A percentile compares a stretch with the other conserved stretches of the same genome.
Conservation (phyloP, 2,888 invertebrate genomes). For the Lottia gigantea region DNA sequence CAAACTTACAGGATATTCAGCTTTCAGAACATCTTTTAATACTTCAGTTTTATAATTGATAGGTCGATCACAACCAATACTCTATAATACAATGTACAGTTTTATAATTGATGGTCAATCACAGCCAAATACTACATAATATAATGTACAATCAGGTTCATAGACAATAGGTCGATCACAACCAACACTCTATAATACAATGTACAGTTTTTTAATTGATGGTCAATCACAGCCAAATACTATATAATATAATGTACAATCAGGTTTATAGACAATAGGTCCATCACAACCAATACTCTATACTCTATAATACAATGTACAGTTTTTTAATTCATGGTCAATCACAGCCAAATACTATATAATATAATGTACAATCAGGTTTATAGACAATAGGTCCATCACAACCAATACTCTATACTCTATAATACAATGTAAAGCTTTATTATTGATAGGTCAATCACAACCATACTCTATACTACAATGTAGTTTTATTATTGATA, state of each 20-base stretch:
- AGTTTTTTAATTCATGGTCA: background rate
- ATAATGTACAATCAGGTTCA: no score
- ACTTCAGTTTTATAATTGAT: constrained; percentile 65
- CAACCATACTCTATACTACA: background rate
- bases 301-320: constrained; percentile 34
- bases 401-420: constrained; percentile 54
- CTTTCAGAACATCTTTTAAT: constrained; percentile 55
- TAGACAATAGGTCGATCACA: no score
- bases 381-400: no score
- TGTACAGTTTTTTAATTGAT: background rate
- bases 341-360: no score
- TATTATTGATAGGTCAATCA: constrained; percentile 34
- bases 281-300: constrained; percentile 58
- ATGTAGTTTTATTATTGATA: background rate
- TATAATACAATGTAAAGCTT: constrained; percentile 25
- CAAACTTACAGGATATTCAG: constrained; percentile 60
- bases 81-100: constrained; percentile 32
- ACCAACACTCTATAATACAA: constrained; percentile 48
- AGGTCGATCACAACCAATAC: constrained; percentile 62
- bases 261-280: constrained; percentile 63
- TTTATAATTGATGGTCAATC: background rate
- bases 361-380: no score
- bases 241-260: constrained; percentile 23
- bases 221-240: no score
- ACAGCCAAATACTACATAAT: no score